Evolutionary conservation across 2,797 vertebrate genomes (phyloP).

Genomic region (Danio aesculapii): DNA sequence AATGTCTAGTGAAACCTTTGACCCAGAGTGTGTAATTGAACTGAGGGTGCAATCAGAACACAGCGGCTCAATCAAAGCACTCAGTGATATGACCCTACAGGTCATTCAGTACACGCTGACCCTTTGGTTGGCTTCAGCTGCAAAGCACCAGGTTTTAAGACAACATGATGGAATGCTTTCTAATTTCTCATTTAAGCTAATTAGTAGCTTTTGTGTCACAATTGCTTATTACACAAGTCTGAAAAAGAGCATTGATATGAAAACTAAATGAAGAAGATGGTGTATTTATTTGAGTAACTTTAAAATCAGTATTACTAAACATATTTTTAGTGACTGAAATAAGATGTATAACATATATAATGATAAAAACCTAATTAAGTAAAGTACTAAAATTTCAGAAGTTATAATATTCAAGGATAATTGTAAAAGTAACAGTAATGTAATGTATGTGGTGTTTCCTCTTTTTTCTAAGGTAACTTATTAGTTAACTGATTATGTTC

Average conservation of each 20-base stretch:
- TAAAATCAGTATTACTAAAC: no score
- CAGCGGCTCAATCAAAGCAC: constrained; percentile 59
- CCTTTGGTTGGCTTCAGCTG: constrained; percentile 18
- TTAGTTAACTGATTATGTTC: no score
- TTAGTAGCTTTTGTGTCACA: constrained; percentile 39
- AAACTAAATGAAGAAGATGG: neutral
- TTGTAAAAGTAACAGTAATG: no score
- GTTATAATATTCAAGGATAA: no score
- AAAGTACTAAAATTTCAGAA: no score
- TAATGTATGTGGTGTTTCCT: no score
- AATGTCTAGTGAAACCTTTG: constrained; percentile 56
- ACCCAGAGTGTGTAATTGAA: constrained; percentile 66
- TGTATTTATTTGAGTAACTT: no score
- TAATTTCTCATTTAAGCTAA: constrained; percentile 36
- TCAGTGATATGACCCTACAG: constrained; percentile 46
- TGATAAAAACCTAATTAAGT: no score
- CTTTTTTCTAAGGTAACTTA: no score
- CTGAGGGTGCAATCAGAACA: constrained; percentile 66
- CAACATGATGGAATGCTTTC: constrained; percentile 13
- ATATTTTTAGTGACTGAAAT: no score
- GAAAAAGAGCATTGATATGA: neutral
- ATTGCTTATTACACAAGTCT: neutral
- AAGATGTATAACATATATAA: no score
- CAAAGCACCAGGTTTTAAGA: constrained; percentile 9
- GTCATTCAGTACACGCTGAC: constrained; percentile 25